Percentiles rank a stretch among this genome's conserved stretches.
phyloP scores from a whole-genome alignment of 2,888 invertebrate species.

The Drosophila yooni region DNA sequence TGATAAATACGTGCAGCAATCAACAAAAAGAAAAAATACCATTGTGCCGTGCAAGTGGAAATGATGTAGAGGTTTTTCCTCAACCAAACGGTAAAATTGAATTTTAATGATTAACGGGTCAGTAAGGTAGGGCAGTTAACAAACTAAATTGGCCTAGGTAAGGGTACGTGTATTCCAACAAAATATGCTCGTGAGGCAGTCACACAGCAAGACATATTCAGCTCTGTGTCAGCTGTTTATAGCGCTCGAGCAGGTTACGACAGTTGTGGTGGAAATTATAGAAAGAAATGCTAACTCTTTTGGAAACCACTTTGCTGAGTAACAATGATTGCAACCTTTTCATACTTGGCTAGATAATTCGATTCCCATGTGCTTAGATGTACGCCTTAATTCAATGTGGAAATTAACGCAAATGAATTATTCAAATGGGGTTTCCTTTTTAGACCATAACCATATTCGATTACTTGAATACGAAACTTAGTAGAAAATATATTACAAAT shows the following conservation, averaged over 20 bases:
- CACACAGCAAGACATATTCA: neutral
- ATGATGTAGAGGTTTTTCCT: slow-evolving; percentile 44
- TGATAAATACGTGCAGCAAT: slow-evolving; percentile 30
- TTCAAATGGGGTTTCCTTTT: slow-evolving; percentile 6
- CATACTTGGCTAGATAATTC: slow-evolving; percentile 1
- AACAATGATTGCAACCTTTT: slow-evolving; percentile 16
- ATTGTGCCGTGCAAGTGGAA: slow-evolving; percentile 43
- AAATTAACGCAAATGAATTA: slow-evolving; percentile 11
- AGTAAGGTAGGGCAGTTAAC: slow-evolving; percentile 15
- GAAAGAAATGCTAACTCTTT: neutral
- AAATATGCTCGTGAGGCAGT: neutral
- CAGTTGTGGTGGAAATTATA: neutral
- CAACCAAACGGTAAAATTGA: slow-evolving; percentile 51
- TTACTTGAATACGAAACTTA: neutral
- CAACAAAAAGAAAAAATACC: slow-evolving; percentile 9
- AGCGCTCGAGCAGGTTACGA: neutral
- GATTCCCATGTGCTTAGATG: neutral
- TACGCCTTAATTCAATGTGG: slow-evolving; percentile 7
- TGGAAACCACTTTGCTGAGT: neutral
- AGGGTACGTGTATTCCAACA: neutral
- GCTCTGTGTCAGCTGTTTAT: neutral
- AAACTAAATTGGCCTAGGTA: slow-evolving; percentile 33
- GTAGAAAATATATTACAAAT: neutral
- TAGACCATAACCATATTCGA: neutral
- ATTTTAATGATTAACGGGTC: slow-evolving; percentile 59